A percentile compares a stretch with the other conserved stretches of the same genome.
Evolutionary conservation across 1,140 invertebrate species (phyloP).

Genomic region (Sarcophaga peregrina): DNA sequence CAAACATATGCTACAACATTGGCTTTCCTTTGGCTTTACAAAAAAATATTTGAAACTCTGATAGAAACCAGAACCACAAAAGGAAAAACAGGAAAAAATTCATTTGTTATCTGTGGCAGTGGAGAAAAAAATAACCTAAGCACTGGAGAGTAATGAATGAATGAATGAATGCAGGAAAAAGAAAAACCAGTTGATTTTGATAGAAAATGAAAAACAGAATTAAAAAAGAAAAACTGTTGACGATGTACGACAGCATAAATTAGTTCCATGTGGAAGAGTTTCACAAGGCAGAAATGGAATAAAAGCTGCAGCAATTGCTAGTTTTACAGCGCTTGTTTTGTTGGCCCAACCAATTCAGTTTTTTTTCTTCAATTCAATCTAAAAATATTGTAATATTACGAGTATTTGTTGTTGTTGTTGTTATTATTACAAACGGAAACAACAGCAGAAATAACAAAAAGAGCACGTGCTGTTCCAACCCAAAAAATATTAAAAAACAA

Average conservation of each 20-base stretch:
- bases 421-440: background rate
- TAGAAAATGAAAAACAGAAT: background rate
- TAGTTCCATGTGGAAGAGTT: constrained; percentile 32
- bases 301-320: constrained; percentile 22
- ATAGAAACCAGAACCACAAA: background rate
- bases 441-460: background rate
- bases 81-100: background rate
- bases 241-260: constrained; percentile 29
- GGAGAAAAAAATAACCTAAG: background rate
- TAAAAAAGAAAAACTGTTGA: constrained; percentile 7
- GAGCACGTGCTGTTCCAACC: constrained; percentile 7
- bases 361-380: background rate
- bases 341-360: background rate
- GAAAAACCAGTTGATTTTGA: background rate
- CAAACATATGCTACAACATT: constrained; percentile 1
- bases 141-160: constrained; percentile 7
- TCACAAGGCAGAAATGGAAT: constrained; percentile 15
- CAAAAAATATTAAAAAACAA: background rate
- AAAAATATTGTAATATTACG: background rate
- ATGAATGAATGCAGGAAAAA: too few species aligned
- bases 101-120: constrained; percentile 20
- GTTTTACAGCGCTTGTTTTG: background rate
- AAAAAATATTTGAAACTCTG: background rate
- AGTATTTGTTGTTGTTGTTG: too few species aligned
- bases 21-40: background rate